These are phyloP conservation scores for Scomber japonicus DNA, from an alignment of 2,113 vertebrate genomes.

Conservation along the genomic window DNA sequence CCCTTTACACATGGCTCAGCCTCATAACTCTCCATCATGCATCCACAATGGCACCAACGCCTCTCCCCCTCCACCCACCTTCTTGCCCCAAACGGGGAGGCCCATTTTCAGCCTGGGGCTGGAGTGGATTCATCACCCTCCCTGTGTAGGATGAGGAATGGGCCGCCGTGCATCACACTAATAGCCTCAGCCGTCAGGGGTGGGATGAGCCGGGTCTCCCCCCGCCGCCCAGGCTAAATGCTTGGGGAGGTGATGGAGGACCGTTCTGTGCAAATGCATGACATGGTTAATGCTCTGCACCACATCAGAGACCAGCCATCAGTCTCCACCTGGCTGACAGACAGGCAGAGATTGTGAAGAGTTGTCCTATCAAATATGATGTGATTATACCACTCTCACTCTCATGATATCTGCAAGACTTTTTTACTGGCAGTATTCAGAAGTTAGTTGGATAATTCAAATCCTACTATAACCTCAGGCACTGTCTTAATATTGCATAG, in stretches of 20 bases:
- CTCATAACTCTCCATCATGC: slow-evolving; percentile 70
- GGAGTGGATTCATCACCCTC: slow-evolving; percentile 65
- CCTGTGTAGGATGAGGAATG: slow-evolving; percentile 71
- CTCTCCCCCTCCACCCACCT: not conserved
- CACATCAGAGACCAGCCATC: slow-evolving; percentile 61
- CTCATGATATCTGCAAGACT: slow-evolving; percentile 1
- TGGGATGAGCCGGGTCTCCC: slow-evolving; percentile 58
- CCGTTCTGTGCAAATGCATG: slow-evolving; percentile 68
- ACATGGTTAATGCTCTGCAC: slow-evolving; percentile 71
- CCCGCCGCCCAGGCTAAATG: slow-evolving; percentile 64
- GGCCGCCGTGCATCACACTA: slow-evolving; percentile 74
- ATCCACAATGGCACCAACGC: slow-evolving; percentile 10
- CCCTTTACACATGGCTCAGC: slow-evolving; percentile 32
- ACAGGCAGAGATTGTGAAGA: slow-evolving; percentile 46
- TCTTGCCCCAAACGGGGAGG: slow-evolving; percentile 30
- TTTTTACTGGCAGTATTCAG: not conserved
- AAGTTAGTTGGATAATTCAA: slow-evolving; percentile 3
- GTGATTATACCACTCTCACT: slow-evolving; percentile 26
- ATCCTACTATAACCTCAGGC: not conserved
- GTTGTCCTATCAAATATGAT: slow-evolving; percentile 58
- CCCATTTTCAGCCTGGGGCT: slow-evolving; percentile 47
- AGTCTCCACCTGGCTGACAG: slow-evolving; percentile 61
- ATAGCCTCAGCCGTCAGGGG: slow-evolving; percentile 72
- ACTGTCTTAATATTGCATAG: not conserved
- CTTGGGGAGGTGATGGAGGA: slow-evolving; percentile 73